Evolutionary conservation across 2,888 invertebrate genomes (phyloP).

Genomic region (Dynastes grantii): DNA sequence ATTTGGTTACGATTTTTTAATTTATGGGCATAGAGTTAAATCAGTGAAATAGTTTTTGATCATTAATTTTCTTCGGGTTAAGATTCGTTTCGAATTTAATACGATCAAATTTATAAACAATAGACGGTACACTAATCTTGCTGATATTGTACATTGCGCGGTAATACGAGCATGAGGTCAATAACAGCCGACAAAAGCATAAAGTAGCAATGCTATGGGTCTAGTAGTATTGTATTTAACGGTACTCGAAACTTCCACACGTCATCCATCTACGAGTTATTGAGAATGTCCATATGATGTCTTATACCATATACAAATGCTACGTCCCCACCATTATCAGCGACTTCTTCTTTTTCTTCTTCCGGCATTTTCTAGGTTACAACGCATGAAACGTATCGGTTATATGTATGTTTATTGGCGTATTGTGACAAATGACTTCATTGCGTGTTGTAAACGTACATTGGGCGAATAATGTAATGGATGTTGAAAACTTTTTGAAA

Average conservation of each 20-base stretch:
- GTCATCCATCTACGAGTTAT: constrained; percentile 1
- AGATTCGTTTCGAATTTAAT: no score
- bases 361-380: not conserved
- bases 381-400: no score
- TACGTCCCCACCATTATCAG: not conserved
- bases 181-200: not conserved
- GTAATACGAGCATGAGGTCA: not conserved
- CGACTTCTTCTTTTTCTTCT: constrained; percentile 1
- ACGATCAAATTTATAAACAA: no score
- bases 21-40: no score
- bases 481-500: no score
- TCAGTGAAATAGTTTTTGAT: no score
- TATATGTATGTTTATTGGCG: no score
- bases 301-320: not conserved
- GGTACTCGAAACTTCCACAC: constrained; percentile 18
- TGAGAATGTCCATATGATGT: not conserved
- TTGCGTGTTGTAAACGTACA: no score
- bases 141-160: not conserved
- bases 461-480: no score
- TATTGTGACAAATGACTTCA: no score
- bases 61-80: no score
- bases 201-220: constrained; percentile 8
- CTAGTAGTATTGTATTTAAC: constrained; percentile 28
- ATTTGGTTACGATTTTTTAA: no score
- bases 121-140: not conserved